These are phyloP conservation scores for Habrosyne pyritoides DNA, from an alignment of 2,888 invertebrate species.

Conservation along the genomic window DNA sequence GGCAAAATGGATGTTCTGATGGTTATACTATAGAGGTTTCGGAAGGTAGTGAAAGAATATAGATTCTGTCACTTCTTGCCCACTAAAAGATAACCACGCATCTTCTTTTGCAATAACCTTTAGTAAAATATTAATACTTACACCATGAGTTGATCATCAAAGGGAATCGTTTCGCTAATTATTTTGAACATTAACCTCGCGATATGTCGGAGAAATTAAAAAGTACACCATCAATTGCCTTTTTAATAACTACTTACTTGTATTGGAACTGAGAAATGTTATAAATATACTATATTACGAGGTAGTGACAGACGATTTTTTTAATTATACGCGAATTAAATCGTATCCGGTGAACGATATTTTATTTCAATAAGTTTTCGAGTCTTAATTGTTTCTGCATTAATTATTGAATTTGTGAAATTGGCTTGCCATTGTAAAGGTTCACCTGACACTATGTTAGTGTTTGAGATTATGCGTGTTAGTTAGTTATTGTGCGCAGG, in stretches of 20 bases:
- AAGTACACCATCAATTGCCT: conserved; percentile 32
- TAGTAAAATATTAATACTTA: background rate
- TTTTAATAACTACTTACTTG: conserved; percentile 26
- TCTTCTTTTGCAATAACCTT: background rate
- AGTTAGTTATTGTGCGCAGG: background rate
- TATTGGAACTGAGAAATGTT: conserved; percentile 2
- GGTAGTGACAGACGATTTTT: conserved; percentile 15
- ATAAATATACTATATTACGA: conserved; percentile 11
- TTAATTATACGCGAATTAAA: conserved; percentile 7
- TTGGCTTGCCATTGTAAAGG: background rate
- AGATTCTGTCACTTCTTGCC: no score
- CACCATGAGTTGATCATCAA: conserved; percentile 37
- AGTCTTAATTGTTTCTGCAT: background rate
- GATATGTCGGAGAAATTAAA: conserved; percentile 40
- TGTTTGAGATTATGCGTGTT: background rate
- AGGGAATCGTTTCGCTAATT: conserved; percentile 37
- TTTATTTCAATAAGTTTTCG: conserved; percentile 1
- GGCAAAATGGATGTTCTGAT: no score
- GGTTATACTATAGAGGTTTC: no score
- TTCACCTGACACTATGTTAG: background rate
- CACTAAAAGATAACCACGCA: background rate
- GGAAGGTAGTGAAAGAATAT: no score
- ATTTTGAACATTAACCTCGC: conserved; percentile 32
- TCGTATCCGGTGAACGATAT: conserved; percentile 2
- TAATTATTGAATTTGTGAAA: background rate